Percentiles rank a stretch among this genome's conserved stretches.
phyloP scores from a whole-genome alignment of 2,888 invertebrate genomes.

The Tipula vernalis region DNA sequence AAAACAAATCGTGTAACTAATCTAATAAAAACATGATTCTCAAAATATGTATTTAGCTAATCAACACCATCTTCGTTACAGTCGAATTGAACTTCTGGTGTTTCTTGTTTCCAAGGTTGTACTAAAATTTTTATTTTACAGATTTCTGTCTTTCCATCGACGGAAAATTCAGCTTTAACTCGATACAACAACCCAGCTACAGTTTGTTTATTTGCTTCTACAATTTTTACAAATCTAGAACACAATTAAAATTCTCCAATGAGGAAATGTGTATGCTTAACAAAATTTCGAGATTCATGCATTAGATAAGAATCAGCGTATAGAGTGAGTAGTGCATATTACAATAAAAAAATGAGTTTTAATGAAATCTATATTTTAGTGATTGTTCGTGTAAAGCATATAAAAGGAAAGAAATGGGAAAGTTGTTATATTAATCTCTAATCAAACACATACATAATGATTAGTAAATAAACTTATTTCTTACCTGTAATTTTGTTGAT shows the following conservation, averaged over 20 bases:
- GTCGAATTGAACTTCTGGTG: not conserved
- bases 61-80: not conserved
- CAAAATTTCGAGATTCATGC: not conserved
- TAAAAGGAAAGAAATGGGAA: not conserved
- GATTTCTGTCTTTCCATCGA: not conserved
- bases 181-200: slow-evolving; percentile 42
- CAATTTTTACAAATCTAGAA: slow-evolving; percentile 25
- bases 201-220: slow-evolving; percentile 38
- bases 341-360: not conserved
- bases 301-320: not conserved
- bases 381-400: not conserved
- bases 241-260: not conserved
- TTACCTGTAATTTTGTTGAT: slow-evolving; percentile 32
- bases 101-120: not conserved
- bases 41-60: not conserved
- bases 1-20: not conserved
- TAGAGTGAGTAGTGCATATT: not conserved
- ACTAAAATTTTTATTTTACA: not conserved
- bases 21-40: not conserved
- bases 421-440: no score
- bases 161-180: slow-evolving; percentile 42
- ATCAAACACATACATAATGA: not conserved
- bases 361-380: not conserved
- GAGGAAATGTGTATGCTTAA: not conserved
- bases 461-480: slow-evolving; percentile 20